Percentiles rank a stretch among this genome's conserved stretches.
These are phyloP conservation scores for Cyrtonyx montezumae DNA, from an alignment of 2,113 vertebrate genomes.

Conservation along the genomic window DNA sequence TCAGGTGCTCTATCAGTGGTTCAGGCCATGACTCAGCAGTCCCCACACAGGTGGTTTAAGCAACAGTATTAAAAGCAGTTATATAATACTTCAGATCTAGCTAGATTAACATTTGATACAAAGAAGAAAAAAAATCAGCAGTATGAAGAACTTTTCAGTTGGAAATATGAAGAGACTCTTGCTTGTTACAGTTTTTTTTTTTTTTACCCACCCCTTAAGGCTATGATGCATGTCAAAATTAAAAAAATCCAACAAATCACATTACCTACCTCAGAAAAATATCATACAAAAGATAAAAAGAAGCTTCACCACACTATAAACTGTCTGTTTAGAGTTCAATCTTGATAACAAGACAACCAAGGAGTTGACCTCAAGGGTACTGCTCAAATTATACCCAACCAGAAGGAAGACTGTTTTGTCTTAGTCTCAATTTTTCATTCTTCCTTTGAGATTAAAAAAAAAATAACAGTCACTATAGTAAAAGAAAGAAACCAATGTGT, in stretches of 20 bases:
- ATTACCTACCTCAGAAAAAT: background rate
- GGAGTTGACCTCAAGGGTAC: background rate
- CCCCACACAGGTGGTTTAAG: too few species aligned
- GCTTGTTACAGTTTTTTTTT: background rate
- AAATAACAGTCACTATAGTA: background rate
- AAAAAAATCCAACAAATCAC: background rate
- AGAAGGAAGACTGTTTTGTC: background rate
- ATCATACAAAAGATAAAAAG: background rate
- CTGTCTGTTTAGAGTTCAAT: rapidly evolving
- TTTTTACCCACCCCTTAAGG: background rate
- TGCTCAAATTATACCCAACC: background rate
- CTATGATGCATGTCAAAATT: background rate
- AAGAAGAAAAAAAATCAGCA: background rate
- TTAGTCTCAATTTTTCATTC: background rate
- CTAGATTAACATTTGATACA: background rate
- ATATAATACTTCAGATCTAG: background rate
- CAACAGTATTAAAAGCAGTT: background rate
- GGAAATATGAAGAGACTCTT: background rate
- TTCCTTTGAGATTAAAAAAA: background rate
- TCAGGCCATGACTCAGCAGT: too few species aligned
- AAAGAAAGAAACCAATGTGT: background rate
- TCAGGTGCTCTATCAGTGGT: too few species aligned
- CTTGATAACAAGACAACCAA: background rate
- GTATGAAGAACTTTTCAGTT: background rate
- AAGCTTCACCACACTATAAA: background rate